Percentiles rank a stretch among this genome's conserved stretches.
phyloP scores from a whole-genome alignment of 1,140 invertebrate genomes.

The Stenopsyche tienmushanensis region DNA sequence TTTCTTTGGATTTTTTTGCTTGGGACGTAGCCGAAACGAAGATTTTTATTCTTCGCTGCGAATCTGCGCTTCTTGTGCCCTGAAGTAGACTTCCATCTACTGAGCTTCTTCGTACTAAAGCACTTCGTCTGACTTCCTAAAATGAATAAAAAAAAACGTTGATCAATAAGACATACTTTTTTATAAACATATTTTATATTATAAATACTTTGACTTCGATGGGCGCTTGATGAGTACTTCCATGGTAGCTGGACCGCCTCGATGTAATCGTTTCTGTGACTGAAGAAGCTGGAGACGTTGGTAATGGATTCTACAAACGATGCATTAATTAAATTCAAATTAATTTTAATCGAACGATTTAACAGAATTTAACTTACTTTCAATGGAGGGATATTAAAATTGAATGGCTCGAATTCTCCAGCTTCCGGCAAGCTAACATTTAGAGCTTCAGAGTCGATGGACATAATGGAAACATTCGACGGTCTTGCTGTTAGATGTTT shows the following conservation, averaged over 20 bases:
- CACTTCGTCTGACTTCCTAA: conserved; percentile 19
- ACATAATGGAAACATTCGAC: conserved; percentile 16
- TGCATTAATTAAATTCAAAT: not conserved
- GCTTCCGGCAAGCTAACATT: conserved; percentile 13
- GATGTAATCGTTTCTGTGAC: conserved; percentile 11
- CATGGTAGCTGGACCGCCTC: conserved; percentile 19
- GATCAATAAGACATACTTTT: not conserved
- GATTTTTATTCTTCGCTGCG: conserved; percentile 22
- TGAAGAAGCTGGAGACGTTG: conserved; percentile 17
- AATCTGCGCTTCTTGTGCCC: conserved; percentile 21
- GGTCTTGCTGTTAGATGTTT: conserved; percentile 32
- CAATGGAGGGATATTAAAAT: conserved; percentile 20
- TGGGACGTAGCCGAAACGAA: conserved; percentile 11
- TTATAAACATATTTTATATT: not conserved
- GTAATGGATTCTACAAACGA: conserved; percentile 16
- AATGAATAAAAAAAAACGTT: not conserved
- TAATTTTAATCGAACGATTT: not conserved
- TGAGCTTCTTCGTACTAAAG: conserved; percentile 18
- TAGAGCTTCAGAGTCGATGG: conserved; percentile 16
- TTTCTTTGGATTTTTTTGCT: too few species aligned
- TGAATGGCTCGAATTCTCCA: conserved; percentile 25
- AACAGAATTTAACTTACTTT: conserved; percentile 1
- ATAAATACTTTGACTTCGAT: conserved; percentile 16
- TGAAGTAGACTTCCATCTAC: conserved; percentile 23
- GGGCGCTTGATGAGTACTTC: conserved; percentile 19